These are phyloP conservation scores for Cheilosia impressa DNA, from an alignment of 2,888 invertebrate genomes.

Conservation along the genomic window DNA sequence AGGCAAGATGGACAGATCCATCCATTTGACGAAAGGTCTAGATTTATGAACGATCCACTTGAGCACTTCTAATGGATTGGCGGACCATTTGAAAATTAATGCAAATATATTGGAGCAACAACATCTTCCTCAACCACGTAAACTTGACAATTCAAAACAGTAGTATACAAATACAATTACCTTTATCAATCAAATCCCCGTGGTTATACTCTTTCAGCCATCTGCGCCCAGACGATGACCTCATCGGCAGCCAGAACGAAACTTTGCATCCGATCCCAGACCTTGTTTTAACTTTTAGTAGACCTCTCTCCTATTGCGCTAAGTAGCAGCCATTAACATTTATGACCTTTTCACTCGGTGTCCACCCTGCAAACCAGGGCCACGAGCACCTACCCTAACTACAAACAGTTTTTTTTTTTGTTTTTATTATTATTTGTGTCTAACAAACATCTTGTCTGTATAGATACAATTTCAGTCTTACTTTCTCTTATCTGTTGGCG, in stretches of 20 bases:
- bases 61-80: too few species aligned
- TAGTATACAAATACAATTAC: constrained; percentile 23
- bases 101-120: too few species aligned
- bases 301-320: constrained; percentile 41
- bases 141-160: not conserved
- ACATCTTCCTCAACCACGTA: not conserved
- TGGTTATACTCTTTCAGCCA: not conserved
- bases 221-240: constrained; percentile 20
- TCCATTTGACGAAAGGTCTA: too few species aligned
- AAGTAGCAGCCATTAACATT: constrained; percentile 66
- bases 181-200: not conserved
- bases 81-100: too few species aligned
- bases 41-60: too few species aligned
- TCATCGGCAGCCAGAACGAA: constrained; percentile 19
- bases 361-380: constrained; percentile 28
- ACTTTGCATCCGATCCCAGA: constrained; percentile 61
- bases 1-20: too few species aligned
- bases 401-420: constrained; percentile 36
- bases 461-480: constrained; percentile 69
- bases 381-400: constrained; percentile 37
- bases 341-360: constrained; percentile 56
- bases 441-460: constrained; percentile 66
- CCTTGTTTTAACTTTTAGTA: constrained; percentile 51
- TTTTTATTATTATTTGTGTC: constrained; percentile 33
- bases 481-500: constrained; percentile 69